phyloP scores from a whole-genome alignment of 2,113 vertebrate species.

The Crotophaga sulcirostris region DNA sequence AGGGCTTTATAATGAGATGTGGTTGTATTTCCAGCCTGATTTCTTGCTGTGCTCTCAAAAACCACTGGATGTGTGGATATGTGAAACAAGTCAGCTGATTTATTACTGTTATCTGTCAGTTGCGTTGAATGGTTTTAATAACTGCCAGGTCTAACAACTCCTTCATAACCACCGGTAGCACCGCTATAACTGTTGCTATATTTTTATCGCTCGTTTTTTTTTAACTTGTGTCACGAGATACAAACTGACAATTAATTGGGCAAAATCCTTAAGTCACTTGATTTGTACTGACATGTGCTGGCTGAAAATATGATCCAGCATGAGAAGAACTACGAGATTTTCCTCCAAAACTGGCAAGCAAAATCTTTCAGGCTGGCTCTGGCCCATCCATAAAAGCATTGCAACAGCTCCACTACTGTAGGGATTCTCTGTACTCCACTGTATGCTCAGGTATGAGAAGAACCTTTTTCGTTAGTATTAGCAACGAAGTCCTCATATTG shows the following conservation, averaged over 20 bases:
- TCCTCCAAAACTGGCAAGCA: not conserved
- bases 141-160: not conserved
- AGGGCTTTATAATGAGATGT: not conserved
- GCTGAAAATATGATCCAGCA: not conserved
- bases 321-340: not conserved
- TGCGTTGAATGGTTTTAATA: not conserved
- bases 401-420: not conserved
- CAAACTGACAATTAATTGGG: not conserved
- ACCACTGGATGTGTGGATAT: not conserved
- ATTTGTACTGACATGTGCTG: not conserved
- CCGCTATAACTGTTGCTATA: not conserved
- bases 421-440: not conserved
- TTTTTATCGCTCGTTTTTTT: not conserved
- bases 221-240: not conserved
- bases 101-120: conserved; percentile 20
- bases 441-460: not conserved
- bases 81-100: not conserved
- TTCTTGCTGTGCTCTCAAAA: not conserved
- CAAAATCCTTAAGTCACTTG: not conserved
- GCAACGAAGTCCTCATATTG: not conserved
- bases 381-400: not conserved
- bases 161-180: not conserved
- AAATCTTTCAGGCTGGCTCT: not conserved
- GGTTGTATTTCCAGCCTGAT: not conserved
- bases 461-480: not conserved